A percentile compares a stretch with the other conserved stretches of the same genome.
phyloP scores from a whole-genome alignment of 1,140 invertebrate species.

The Drosophila kikkawai region DNA sequence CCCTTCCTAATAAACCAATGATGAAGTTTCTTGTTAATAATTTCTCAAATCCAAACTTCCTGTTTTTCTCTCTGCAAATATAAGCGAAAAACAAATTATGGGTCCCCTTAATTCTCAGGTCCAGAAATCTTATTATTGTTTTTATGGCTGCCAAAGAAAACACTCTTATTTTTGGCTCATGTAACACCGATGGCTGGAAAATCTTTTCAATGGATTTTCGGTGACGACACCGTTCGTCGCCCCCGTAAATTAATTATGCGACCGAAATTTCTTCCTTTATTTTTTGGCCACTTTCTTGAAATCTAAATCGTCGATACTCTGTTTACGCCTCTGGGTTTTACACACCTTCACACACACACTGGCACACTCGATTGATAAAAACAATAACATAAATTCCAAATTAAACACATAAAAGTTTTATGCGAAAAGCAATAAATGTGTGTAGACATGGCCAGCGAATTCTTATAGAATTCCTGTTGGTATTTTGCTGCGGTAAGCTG shows the following conservation, averaged over 20 bases:
- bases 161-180: slow-evolving; percentile 51
- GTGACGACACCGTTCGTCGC: slow-evolving; percentile 60
- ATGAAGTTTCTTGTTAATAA: no score
- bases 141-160: slow-evolving; percentile 55
- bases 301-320: slow-evolving; percentile 42
- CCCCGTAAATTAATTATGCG: slow-evolving; percentile 71
- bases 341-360: slow-evolving; percentile 34
- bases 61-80: slow-evolving; percentile 4
- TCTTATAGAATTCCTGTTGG: slow-evolving; percentile 41
- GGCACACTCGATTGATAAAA: slow-evolving; percentile 68
- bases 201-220: slow-evolving; percentile 22
- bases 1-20: no score
- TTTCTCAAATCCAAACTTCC: not conserved
- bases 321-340: slow-evolving; percentile 6
- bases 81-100: slow-evolving; percentile 37
- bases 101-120: not conserved
- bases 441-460: slow-evolving; percentile 66
- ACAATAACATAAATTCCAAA: slow-evolving; percentile 82
- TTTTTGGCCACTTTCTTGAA: slow-evolving; percentile 23
- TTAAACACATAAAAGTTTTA: slow-evolving; percentile 82
- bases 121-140: slow-evolving; percentile 46
- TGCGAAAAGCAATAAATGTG: slow-evolving; percentile 73
- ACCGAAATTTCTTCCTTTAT: slow-evolving; percentile 36
- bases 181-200: slow-evolving; percentile 53
- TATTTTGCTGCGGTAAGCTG: slow-evolving; percentile 49